Evolutionary conservation across 1,140 invertebrate species (phyloP).

Genomic region (Hermetia illucens): DNA sequence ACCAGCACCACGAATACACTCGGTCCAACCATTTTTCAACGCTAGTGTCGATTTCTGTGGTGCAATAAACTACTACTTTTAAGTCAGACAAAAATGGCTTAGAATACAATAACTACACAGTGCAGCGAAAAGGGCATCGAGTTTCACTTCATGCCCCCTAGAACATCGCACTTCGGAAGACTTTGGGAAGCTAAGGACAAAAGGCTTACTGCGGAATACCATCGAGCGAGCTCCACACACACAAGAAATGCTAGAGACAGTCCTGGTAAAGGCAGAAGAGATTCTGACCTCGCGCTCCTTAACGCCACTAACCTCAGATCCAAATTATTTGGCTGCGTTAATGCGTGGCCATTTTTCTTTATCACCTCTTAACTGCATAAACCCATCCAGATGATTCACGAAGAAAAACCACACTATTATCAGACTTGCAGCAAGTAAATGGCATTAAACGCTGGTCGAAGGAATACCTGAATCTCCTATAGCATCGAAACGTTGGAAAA

Average conservation of each 20-base stretch:
- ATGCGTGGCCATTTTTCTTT: too few relatives aligned
- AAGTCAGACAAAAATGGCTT: slow-evolving; percentile 5
- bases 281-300: slow-evolving; percentile 14
- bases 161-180: slow-evolving; percentile 18
- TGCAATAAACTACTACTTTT: slow-evolving; percentile 10
- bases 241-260: slow-evolving; percentile 11
- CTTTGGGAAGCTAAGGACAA: slow-evolving; percentile 19
- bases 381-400: too few relatives aligned
- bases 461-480: too few relatives aligned
- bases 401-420: too few relatives aligned
- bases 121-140: slow-evolving; percentile 6
- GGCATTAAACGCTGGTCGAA: too few relatives aligned
- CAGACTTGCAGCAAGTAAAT: too few relatives aligned
- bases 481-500: too few relatives aligned
- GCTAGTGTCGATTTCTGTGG: slow-evolving; percentile 11
- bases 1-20: slow-evolving; percentile 7
- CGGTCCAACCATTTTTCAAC: slow-evolving; percentile 5
- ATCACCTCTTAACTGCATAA: too few relatives aligned
- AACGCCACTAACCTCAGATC: slow-evolving; percentile 13
- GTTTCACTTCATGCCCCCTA: slow-evolving; percentile 23
- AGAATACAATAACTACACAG: neutral
- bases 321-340: slow-evolving; percentile 12
- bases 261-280: slow-evolving; percentile 12
- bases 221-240: slow-evolving; percentile 9
- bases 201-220: slow-evolving; percentile 10